Evolutionary conservation across 1,140 invertebrate species (phyloP).

Genomic region (Caenorhabditis tropicalis): DNA sequence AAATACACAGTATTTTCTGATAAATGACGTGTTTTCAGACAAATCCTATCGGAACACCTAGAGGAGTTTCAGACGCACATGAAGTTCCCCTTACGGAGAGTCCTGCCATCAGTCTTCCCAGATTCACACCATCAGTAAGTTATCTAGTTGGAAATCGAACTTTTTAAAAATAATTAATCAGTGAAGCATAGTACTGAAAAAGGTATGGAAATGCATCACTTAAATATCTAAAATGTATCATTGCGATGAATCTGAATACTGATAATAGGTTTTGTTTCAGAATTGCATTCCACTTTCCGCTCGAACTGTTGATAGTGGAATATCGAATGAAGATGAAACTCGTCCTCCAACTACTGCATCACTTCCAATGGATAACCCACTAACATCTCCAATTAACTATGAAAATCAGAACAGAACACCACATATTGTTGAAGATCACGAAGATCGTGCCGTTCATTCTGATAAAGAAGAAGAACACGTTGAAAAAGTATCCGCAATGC

Average conservation of each 20-base stretch:
- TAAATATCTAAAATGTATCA: no score
- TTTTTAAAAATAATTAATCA: no score
- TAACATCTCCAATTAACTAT: not conserved
- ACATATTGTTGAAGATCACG: not conserved
- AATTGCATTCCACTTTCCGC: not conserved
- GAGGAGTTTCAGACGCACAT: not conserved
- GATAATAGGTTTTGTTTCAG: no score
- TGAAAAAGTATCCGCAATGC: not conserved
- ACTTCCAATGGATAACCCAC: slow-evolving; percentile 6
- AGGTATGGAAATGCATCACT: no score
- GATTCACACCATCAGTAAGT: not conserved
- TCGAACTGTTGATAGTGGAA: slow-evolving; percentile 26
- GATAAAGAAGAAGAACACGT: not conserved
- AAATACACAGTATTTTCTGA: not conserved
- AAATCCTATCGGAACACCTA: not conserved
- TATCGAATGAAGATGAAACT: not conserved
- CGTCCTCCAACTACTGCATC: slow-evolving; percentile 11
- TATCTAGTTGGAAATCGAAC: no score
- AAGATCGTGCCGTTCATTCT: not conserved
- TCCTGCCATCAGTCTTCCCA: not conserved
- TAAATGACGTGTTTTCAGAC: not conserved
- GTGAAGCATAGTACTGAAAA: no score
- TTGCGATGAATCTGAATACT: no score
- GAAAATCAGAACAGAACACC: not conserved
- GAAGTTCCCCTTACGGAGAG: not conserved